Evolutionary conservation across 1,140 invertebrate genomes (phyloP).

Genomic region (Nylanderia fulva): DNA sequence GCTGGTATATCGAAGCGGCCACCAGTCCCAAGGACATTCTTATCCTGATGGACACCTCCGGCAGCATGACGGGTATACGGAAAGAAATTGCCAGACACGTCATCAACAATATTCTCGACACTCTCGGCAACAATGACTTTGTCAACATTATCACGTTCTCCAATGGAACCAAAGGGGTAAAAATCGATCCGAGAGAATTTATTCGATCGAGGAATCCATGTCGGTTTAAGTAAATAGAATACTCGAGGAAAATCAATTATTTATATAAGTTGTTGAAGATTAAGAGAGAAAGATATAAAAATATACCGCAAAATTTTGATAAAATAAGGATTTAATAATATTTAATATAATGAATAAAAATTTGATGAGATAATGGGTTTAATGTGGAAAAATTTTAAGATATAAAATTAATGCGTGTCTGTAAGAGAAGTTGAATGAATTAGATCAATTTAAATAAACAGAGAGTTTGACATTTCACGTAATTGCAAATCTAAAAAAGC

Average conservation of each 20-base stretch:
- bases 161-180: constrained; percentile 89
- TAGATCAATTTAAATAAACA: too few relatives aligned
- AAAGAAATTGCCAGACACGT: constrained; percentile 97
- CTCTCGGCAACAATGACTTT: constrained; percentile 99
- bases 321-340: too few relatives aligned
- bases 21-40: constrained; percentile 98
- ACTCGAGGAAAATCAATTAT: background rate
- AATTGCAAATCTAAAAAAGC: too few relatives aligned
- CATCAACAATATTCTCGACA: constrained; percentile 97
- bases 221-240: background rate
- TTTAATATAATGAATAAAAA: too few relatives aligned
- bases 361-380: too few relatives aligned
- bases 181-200: background rate
- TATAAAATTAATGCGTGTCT: too few relatives aligned
- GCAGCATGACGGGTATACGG: constrained; percentile 98
- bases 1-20: constrained; percentile 98
- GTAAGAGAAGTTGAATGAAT: too few relatives aligned
- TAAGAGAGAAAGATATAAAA: too few relatives aligned
- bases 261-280: background rate
- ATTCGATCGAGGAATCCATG: background rate
- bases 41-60: constrained; percentile 97
- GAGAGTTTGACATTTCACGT: too few relatives aligned
- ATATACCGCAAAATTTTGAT: too few relatives aligned
- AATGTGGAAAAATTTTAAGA: too few relatives aligned
- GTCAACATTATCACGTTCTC: constrained; percentile 97